Base-by-base conservation (phyloP, 2,888 invertebrate genomes). In the Ectemnius lituratus region DNA sequence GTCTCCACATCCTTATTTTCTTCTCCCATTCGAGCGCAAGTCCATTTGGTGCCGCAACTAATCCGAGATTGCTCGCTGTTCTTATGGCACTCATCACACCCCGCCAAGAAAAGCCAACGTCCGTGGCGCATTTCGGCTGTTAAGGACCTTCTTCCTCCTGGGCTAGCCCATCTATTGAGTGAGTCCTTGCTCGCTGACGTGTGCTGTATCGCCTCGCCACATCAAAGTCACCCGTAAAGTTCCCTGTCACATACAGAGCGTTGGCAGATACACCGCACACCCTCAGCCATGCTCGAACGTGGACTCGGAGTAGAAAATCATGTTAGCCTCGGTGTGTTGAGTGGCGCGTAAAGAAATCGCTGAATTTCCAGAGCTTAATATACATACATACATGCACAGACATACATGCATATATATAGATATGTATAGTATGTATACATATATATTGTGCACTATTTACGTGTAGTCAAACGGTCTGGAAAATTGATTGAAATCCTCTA, bases 201-300 rank as follows among this genome's bases (percentile, higher is more conserved):
- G 8, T 16, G 14, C 52, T 52, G 52, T 16, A 52, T 16, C 14
- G n/a, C 52, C 14, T n/a, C 57, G 72, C 8, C 74, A 20, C 76
- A 77, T 75, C 73, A 75, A 75, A 73, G 77, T 77, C 76, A 11
- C 37, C 56, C 61, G 62, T 37, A 59, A 74, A 76, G 66, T 76
- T 37, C 37, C 37, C 37, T 70, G 64, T 58, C 46, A 37, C 47
- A 52, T 37, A 37, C 37, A 37, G 37, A 37, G 37, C 68, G 27
- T 28, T 62, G 57, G 65, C 75, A 72, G 79, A 81, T 81, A 37
- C 37, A 77, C 73, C 67, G 58, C 6, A 52, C 67, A n/a, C 52
- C 11, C 28, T 18, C 68, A 62, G 65, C 66, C 62, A 62, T 62
- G 47, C 62, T 49, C 28, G 56, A 58, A 69, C 64, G 62, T 27